Evolutionary conservation across 2,113 vertebrate genomes (phyloP).

Genomic region (Catharus minimus): DNA sequence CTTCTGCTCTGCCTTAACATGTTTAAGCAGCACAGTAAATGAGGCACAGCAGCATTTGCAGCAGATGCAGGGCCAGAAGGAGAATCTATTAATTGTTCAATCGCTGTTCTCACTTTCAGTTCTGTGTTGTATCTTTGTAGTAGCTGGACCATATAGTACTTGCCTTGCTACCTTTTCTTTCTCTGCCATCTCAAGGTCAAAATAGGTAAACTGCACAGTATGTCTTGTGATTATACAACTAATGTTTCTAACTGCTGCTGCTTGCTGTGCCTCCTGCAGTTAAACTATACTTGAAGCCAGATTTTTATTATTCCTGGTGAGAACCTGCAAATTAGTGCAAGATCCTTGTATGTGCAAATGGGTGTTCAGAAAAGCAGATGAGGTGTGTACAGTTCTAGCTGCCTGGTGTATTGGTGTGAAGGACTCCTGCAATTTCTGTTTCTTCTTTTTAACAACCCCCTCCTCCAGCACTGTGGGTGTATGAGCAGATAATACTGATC

Average conservation of each 20-base stretch:
- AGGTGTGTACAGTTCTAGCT: not conserved
- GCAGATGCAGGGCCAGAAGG: constrained; percentile 32
- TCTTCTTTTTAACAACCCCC: not conserved
- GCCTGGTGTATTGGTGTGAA: not conserved
- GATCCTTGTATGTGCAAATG: not conserved
- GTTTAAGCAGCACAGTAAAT: constrained; percentile 3
- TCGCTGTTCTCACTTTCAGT: constrained; percentile 10
- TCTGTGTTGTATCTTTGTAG: not conserved
- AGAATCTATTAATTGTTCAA: not conserved
- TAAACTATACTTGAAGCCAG: not conserved
- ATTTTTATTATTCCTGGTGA: constrained; percentile 9
- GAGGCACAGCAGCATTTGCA: constrained; percentile 4
- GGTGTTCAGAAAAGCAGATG: not conserved
- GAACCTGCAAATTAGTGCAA: constrained; percentile 3
- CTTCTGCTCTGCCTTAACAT: not conserved
- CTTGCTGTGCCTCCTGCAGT: constrained; percentile 10
- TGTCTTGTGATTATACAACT: constrained; percentile 3
- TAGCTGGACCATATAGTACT: not conserved
- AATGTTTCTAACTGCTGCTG: constrained; percentile 3
- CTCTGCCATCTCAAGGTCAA: constrained; percentile 41
- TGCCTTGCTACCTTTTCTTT: not conserved
- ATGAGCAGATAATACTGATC: not conserved
- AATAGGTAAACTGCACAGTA: constrained; percentile 18
- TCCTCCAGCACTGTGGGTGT: not conserved
- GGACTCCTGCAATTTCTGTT: not conserved